phyloP scores from a whole-genome alignment of 2,888 invertebrate genomes.

The Seira sanloemensis region DNA sequence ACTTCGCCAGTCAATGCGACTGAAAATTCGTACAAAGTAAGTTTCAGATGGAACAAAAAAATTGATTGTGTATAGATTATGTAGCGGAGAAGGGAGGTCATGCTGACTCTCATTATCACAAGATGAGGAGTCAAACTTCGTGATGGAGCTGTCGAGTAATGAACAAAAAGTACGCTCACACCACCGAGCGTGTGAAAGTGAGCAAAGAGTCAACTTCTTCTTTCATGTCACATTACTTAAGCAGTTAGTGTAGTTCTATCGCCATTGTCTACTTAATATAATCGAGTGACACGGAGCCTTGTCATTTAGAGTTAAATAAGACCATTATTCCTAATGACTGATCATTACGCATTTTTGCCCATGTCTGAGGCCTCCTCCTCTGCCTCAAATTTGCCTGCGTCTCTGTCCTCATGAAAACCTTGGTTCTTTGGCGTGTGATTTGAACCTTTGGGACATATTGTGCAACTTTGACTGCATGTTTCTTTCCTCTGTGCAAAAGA shows the following conservation, averaged over 20 bases:
- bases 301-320: slow-evolving; percentile 22
- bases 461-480: background rate
- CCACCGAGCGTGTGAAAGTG: too few relatives aligned
- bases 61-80: too few relatives aligned
- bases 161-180: background rate
- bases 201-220: background rate
- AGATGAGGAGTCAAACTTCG: too few relatives aligned
- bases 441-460: background rate
- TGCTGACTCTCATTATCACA: too few relatives aligned
- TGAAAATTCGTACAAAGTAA: too few relatives aligned
- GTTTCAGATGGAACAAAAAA: too few relatives aligned
- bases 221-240: background rate
- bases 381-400: slow-evolving; percentile 1
- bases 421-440: background rate
- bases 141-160: background rate
- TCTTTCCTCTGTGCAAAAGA: too few relatives aligned
- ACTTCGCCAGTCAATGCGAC: too few relatives aligned
- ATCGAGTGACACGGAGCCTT: background rate
- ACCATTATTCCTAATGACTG: slow-evolving; percentile 48
- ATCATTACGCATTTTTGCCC: slow-evolving; percentile 20
- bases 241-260: background rate
- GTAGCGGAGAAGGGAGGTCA: background rate
- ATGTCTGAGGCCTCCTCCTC: background rate
- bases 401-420: too few relatives aligned
- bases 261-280: background rate